These are phyloP conservation scores for Pollachius pollachius DNA, from an alignment of 2,113 vertebrate genomes.

Conservation along the genomic window DNA sequence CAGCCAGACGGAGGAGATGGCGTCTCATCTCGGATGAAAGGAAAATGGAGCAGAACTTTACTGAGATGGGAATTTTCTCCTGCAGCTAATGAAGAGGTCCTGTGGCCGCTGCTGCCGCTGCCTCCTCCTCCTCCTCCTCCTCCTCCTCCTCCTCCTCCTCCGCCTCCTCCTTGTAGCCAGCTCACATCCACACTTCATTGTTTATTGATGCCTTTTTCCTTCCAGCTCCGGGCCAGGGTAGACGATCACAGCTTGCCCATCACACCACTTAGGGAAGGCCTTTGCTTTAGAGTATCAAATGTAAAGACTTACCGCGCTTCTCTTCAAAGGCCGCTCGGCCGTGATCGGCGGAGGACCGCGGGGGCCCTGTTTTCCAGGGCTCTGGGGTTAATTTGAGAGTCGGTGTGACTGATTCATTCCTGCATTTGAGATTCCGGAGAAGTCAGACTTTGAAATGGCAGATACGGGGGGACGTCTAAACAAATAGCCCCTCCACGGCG, in stretches of 20 bases:
- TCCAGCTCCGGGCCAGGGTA: conserved; percentile 52
- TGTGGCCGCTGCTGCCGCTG: conserved; percentile 30
- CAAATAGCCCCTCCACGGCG: conserved; percentile 25
- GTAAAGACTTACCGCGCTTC: conserved; percentile 27
- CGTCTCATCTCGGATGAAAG: conserved; percentile 68
- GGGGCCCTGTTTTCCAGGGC: conserved; percentile 24
- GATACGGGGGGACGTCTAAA: conserved; percentile 36
- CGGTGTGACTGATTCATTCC: background rate
- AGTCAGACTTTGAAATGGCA: conserved; percentile 27
- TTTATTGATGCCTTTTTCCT: conserved; percentile 67
- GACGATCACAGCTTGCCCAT: conserved; percentile 50
- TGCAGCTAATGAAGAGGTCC: conserved; percentile 69
- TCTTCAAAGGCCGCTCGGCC: background rate
- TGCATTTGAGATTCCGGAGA: background rate
- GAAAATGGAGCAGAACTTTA: conserved; percentile 24
- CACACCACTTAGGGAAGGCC: conserved; percentile 49
- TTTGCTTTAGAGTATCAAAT: conserved; percentile 57
- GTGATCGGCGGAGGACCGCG: background rate
- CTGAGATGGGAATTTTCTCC: background rate
- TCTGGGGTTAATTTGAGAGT: conserved; percentile 13
- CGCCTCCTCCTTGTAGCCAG: background rate
- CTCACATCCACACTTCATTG: conserved; percentile 64
- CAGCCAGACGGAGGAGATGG: conserved; percentile 51
- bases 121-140: too few relatives aligned
- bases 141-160: background rate